Evolutionary conservation across 2,888 invertebrate species (phyloP).

Genomic region (Tetranychus piercei): DNA sequence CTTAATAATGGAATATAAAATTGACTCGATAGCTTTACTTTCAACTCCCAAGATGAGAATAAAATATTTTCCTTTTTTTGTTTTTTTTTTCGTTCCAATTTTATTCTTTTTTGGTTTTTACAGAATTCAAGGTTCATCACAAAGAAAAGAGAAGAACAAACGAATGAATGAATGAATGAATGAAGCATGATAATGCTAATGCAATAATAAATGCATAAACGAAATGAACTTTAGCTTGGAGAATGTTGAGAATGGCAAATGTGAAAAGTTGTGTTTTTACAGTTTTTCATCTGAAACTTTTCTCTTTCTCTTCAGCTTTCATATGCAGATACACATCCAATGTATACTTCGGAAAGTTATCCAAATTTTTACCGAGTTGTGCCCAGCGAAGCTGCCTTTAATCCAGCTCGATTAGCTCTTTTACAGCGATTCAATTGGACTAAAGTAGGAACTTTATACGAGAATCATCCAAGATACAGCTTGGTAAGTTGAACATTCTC

Average conservation of each 20-base stretch:
- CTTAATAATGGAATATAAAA: too few species aligned
- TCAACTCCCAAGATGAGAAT: background rate
- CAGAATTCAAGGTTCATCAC: too few species aligned
- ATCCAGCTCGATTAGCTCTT: slow-evolving; percentile 68
- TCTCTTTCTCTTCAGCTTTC: slow-evolving; percentile 45
- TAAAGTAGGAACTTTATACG: slow-evolving; percentile 84
- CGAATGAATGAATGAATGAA: too few species aligned
- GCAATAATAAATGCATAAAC: too few species aligned
- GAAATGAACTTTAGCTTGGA: too few species aligned
- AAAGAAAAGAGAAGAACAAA: too few species aligned
- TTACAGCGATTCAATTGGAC: slow-evolving; percentile 91
- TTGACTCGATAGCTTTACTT: too few species aligned
- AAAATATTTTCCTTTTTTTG: background rate
- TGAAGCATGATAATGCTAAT: too few species aligned
- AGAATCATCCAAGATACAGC: slow-evolving; percentile 81
- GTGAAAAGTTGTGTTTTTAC: too few species aligned
- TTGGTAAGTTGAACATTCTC: slow-evolving; percentile 43
- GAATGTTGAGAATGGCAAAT: too few species aligned
- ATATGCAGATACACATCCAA: slow-evolving; percentile 91
- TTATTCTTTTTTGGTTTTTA: too few species aligned
- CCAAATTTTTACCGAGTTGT: slow-evolving; percentile 93
- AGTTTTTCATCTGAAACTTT: background rate
- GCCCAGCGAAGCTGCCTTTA: slow-evolving; percentile 88
- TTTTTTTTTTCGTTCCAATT: too few species aligned
- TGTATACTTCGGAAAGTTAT: slow-evolving; percentile 79